Evolutionary conservation across 2,113 vertebrate genomes (phyloP), one percentile per base, ranked within the genome.

Genomic region (Noturus placidus): DNA sequence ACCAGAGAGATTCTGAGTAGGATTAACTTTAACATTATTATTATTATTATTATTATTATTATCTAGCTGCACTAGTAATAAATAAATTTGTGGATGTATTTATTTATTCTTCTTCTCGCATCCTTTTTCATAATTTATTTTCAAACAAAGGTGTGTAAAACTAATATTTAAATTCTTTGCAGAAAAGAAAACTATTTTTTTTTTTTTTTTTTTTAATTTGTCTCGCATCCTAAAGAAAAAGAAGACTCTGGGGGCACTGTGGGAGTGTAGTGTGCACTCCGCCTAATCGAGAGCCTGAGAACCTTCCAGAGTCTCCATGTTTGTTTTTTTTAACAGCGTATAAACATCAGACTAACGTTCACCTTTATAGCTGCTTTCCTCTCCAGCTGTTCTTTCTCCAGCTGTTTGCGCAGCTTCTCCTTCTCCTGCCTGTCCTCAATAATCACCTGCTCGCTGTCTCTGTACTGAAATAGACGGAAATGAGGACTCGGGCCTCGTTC

Each of bases 381-480:
- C 86, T 97, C 94, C 87, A 93, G 79, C 20, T 92, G 86, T 3
- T 96, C 94, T 82, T 81, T 94, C 87, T 96, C 93, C 6, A 27
- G 72, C 90, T 94, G 93, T 87, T 85, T 93, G 63, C 65, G 93
- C 22, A 57, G 89, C 4, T 80, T 77, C 50, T 96, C 93, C 91
- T 95, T 97, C 81, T 96, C 94, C 59, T 91, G 4, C 11, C 96
- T 92, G 90, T 97, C 96, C 61, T 93, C 94, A 38, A 94, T 96
- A 76, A 97, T 96, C 33, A 96, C 93, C 78, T 93, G 90, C 79
- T 97, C 94, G 0, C 92, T 94, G 0, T 81, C 89, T 86, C 91
- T 89, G 90, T 95, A 95, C 97, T 97, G 91, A 89, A 54, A 78
- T 33, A 35, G 15, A 72, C 2, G 9, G 7, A 57, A 11, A 27